Percentiles rank a stretch among this genome's conserved stretches.
phyloP scores from a whole-genome alignment of 64 coral and sea anemone genomes.

The Catalaphyllia jardinei region DNA sequence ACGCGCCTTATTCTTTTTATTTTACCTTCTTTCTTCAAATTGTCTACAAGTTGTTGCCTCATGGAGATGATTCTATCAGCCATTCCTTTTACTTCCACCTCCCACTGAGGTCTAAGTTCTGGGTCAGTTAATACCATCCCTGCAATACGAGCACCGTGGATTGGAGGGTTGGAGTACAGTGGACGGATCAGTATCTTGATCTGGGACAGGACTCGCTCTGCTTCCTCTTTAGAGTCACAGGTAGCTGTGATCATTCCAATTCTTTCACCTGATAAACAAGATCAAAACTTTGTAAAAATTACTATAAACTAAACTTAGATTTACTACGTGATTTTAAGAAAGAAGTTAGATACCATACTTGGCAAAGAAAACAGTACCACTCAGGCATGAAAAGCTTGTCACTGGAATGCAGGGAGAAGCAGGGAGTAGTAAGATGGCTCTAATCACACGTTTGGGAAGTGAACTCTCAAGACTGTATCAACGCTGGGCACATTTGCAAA shows the following conservation, averaged over 20 bases:
- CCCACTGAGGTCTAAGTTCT: conserved; percentile 78
- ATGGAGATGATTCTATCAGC: conserved; percentile 97
- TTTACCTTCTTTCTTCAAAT: conserved; percentile 93
- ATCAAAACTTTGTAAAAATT: no score
- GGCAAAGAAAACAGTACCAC: no score
- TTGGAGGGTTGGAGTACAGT: conserved; percentile 93
- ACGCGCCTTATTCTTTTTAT: no score
- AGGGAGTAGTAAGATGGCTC: no score
- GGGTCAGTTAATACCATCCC: conserved; percentile 76
- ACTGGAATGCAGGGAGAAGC: no score
- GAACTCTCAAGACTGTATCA: no score
- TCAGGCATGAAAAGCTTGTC: no score
- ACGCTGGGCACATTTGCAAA: no score
- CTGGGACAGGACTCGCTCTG: conserved; percentile 84
- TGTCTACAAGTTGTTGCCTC: conserved; percentile 82
- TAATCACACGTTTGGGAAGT: no score
- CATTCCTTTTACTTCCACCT: conserved; percentile 92
- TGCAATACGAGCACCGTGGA: conserved; percentile 85
- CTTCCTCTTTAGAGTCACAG: conserved; percentile 84
- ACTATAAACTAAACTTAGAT: background rate
- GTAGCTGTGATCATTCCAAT: conserved; percentile 71
- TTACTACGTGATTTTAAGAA: background rate
- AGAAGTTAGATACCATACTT: no score
- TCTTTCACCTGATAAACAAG: conserved; percentile 77
- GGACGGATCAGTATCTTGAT: conserved; percentile 97